Evolutionary conservation across 2,797 vertebrate species (phyloP).

Genomic region (Pseudochirops cupreus): DNA sequence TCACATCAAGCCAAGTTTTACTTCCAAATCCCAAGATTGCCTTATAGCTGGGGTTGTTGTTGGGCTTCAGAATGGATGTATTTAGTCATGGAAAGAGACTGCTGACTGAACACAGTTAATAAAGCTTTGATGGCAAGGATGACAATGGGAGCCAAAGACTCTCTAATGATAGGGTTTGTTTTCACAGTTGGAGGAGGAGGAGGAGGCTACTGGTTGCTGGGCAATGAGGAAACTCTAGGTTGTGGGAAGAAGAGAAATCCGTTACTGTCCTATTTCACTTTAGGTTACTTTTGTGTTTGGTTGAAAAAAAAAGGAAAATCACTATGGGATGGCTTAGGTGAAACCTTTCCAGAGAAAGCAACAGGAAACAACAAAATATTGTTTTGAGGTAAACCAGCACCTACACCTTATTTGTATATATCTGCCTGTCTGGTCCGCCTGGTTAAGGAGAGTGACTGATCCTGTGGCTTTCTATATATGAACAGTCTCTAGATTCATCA

Average conservation of each 20-base stretch:
- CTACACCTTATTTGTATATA: not conserved
- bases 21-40: constrained; percentile 58
- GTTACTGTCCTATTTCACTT: not conserved
- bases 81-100: constrained; percentile 39
- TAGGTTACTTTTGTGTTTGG: not conserved
- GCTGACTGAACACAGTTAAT: not conserved
- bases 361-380: not conserved
- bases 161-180: constrained; percentile 25
- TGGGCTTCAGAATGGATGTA: constrained; percentile 60
- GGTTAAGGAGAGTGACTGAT: constrained; percentile 16
- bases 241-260: not conserved
- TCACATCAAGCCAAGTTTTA: constrained; percentile 34
- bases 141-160: constrained; percentile 1
- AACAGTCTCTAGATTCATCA: constrained; percentile 9
- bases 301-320: constrained; percentile 34
- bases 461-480: not conserved
- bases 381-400: constrained; percentile 29
- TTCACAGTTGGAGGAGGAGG: constrained; percentile 19
- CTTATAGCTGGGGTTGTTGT: constrained; percentile 43
- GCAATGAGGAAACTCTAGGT: not conserved
- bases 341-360: constrained; percentile 22
- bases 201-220: not conserved
- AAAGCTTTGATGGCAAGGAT: not conserved
- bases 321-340: not conserved
- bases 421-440: not conserved